Evolutionary conservation across 2,797 vertebrate genomes (phyloP).

Genomic region (Lutjanus campechanus): DNA sequence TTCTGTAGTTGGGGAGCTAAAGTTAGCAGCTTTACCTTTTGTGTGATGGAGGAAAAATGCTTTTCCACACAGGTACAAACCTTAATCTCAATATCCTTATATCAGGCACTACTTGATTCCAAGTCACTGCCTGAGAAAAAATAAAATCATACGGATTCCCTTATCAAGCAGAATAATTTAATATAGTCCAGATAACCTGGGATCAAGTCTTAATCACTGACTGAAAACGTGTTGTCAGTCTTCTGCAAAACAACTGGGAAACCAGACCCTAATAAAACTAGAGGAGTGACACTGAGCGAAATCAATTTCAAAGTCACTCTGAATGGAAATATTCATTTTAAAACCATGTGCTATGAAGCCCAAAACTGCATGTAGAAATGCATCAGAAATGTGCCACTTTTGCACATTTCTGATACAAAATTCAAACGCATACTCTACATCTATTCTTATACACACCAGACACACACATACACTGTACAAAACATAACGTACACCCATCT

Average conservation of each 20-base stretch:
- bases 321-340: slow-evolving; percentile 68
- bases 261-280: slow-evolving; percentile 44
- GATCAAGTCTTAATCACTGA: slow-evolving; percentile 54
- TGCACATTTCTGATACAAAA: slow-evolving; percentile 36
- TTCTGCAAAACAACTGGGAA: slow-evolving; percentile 55
- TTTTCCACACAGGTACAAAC: slow-evolving; percentile 48
- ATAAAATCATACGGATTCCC: slow-evolving; percentile 29
- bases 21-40: slow-evolving; percentile 55
- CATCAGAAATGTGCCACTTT: slow-evolving; percentile 33
- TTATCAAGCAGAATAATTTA: slow-evolving; percentile 56
- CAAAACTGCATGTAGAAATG: slow-evolving; percentile 36
- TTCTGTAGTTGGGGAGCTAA: slow-evolving; percentile 55
- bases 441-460: slow-evolving; percentile 22
- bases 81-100: slow-evolving; percentile 18
- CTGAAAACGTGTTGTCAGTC: slow-evolving; percentile 44
- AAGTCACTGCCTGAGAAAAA: slow-evolving; percentile 39
- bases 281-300: slow-evolving; percentile 51
- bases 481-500: slow-evolving; percentile 22
- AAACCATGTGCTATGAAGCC: slow-evolving; percentile 38
- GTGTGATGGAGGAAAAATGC: slow-evolving; percentile 31
- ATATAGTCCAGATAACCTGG: slow-evolving; percentile 61
- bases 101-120: slow-evolving; percentile 42
- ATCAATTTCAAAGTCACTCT: slow-evolving; percentile 61
- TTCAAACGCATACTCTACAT: slow-evolving; percentile 33
- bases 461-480: neutral